Percentiles rank a stretch among this genome's conserved stretches.
phyloP scores from a whole-genome alignment of 64 coral and sea anemone species.

The Actinia equina region DNA sequence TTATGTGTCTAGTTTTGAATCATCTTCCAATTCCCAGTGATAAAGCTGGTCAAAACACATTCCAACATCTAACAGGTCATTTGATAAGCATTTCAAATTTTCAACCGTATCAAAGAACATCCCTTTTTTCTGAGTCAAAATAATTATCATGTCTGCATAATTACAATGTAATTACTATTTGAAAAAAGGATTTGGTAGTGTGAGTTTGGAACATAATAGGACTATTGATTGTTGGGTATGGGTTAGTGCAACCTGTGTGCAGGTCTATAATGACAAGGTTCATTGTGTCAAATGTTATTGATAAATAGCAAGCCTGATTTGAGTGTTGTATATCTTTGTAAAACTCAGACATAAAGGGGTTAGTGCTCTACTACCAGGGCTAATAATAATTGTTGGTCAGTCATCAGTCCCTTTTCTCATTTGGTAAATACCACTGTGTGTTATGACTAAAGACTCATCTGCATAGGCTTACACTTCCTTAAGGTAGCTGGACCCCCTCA shows the following conservation, averaged over 20 bases:
- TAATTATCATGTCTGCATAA: neutral
- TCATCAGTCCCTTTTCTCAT: too few species aligned
- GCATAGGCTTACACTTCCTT: too few species aligned
- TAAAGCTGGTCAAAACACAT: neutral
- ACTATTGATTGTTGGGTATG: neutral
- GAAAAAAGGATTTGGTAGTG: neutral
- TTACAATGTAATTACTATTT: neutral
- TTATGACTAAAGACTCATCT: too few species aligned
- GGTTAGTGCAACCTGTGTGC: neutral
- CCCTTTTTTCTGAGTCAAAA: neutral
- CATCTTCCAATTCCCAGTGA: slow-evolving; percentile 5
- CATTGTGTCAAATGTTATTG: neutral
- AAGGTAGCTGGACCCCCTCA: too few species aligned
- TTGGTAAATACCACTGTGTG: too few species aligned
- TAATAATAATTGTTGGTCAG: too few species aligned
- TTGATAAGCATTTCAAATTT: neutral
- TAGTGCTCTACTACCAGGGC: neutral
- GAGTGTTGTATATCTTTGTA: slow-evolving; percentile 5
- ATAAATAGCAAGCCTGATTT: neutral
- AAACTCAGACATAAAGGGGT: neutral
- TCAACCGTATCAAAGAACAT: neutral
- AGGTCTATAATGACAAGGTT: neutral
- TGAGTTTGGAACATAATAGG: neutral
- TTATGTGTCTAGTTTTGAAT: slow-evolving; percentile 63
- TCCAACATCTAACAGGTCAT: neutral